A percentile compares a stretch with the other conserved stretches of the same genome.
phyloP scores from a whole-genome alignment of 2,113 vertebrate species.

The Erinaceus europaeus region DNA sequence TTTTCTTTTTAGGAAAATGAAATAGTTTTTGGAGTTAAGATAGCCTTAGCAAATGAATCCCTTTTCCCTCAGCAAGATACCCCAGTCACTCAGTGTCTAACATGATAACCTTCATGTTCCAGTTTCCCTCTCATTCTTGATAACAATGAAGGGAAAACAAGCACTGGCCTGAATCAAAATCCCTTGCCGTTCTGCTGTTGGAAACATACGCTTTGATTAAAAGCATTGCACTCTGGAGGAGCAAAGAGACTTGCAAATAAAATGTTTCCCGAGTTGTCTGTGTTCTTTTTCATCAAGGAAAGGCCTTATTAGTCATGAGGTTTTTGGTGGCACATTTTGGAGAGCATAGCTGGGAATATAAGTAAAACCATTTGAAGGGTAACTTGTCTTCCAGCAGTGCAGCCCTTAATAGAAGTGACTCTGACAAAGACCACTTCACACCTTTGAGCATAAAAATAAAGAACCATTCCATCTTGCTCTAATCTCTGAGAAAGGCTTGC shows the following conservation, averaged over 20 bases:
- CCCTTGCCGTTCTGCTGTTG: not conserved
- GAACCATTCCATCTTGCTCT: not conserved
- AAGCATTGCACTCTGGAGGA: not conserved
- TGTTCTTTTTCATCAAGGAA: not conserved
- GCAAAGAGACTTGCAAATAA: not conserved
- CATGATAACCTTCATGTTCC: not conserved
- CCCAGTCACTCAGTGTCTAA: not conserved
- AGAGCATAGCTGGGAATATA: not conserved
- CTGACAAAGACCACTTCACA: not conserved
- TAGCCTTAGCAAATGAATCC: not conserved
- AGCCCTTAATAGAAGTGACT: not conserved
- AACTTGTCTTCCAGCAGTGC: not conserved
- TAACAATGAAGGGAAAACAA: not conserved
- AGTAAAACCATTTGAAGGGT: constrained; percentile 1
- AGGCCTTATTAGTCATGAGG: not conserved
- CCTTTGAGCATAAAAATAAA: not conserved
- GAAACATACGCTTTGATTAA: not conserved
- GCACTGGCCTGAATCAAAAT: not conserved
- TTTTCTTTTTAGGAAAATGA: not conserved
- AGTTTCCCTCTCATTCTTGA: not conserved
- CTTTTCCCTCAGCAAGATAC: not conserved
- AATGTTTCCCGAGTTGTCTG: not conserved
- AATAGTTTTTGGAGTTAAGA: not conserved
- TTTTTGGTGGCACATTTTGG: constrained; percentile 3
- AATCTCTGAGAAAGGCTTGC: not conserved